Conservation (phyloP, 2,113 vertebrate species). For the Hymenochirus boettgeri region DNA sequence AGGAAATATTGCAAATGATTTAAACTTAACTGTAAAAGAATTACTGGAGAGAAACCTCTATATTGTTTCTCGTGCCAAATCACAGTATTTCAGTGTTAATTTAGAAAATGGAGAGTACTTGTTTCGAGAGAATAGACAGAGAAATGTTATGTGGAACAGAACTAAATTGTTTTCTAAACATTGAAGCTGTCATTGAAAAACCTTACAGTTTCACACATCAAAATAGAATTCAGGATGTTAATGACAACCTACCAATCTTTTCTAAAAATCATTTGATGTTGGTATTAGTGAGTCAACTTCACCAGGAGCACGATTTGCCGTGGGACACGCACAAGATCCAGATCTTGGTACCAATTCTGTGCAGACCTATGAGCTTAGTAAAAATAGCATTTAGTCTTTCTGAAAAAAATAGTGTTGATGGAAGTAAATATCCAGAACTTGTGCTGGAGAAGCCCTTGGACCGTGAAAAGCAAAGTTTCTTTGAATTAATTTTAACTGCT, state of each 20-base stretch:
- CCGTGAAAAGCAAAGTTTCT: slow-evolving; percentile 48
- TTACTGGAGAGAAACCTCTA: slow-evolving; percentile 56
- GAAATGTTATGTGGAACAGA: slow-evolving; percentile 60
- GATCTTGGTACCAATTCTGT: slow-evolving; percentile 58
- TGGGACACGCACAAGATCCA: slow-evolving; percentile 61
- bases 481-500: slow-evolving; percentile 51
- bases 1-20: slow-evolving; percentile 65
- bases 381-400: slow-evolving; percentile 50
- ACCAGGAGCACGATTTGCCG: slow-evolving; percentile 58
- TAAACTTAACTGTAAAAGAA: slow-evolving; percentile 53
- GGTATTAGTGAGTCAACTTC: slow-evolving; percentile 61
- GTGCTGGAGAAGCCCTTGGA: slow-evolving; percentile 56
- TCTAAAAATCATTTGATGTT: slow-evolving; percentile 38
- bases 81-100: slow-evolving; percentile 64
- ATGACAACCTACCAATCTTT: slow-evolving; percentile 37
- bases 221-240: slow-evolving; percentile 42
- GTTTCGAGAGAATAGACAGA: slow-evolving; percentile 66
- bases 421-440: slow-evolving; percentile 52
- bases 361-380: slow-evolving; percentile 44
- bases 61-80: slow-evolving; percentile 58
- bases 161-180: slow-evolving; percentile 52
- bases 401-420: slow-evolving; percentile 39
- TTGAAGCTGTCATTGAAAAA: slow-evolving; percentile 66
- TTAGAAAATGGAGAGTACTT: slow-evolving; percentile 60
- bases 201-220: slow-evolving; percentile 55